Percentiles rank a stretch among this genome's conserved stretches.
Conservation (phyloP, 92 coral and sea anemone genomes). For the Phenganax marumi region DNA sequence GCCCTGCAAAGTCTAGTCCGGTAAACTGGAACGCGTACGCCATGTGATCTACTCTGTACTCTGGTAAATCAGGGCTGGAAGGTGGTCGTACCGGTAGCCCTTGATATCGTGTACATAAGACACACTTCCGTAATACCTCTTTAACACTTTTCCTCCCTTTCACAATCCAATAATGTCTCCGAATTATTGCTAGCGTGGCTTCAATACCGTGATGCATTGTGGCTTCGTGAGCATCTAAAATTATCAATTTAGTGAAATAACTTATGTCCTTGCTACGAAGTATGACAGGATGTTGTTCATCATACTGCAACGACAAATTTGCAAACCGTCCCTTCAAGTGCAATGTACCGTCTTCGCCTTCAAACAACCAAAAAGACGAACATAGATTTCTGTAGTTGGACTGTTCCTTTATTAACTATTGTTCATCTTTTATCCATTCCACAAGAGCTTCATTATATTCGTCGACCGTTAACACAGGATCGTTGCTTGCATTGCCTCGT, state of each 20-base stretch:
- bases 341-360: no score
- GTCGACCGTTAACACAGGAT: not conserved
- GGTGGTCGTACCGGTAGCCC: not conserved
- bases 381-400: not conserved
- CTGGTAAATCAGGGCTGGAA: not conserved
- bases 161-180: not conserved
- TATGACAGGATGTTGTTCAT: not conserved
- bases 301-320: no score
- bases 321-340: no score
- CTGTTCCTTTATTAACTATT: not conserved
- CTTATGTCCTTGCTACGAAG: not conserved
- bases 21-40: not conserved
- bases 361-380: no score
- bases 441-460: not conserved
- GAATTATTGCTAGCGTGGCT: not conserved
- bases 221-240: not conserved
- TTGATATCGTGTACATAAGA: not conserved
- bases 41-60: not conserved
- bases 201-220: not conserved
- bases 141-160: not conserved
- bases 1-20: not conserved
- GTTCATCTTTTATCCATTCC: not conserved
- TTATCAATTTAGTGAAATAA: not conserved
- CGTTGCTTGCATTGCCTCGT: not conserved
- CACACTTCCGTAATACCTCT: not conserved